These are phyloP conservation scores for Toxostoma redivivum DNA, from an alignment of 2,113 vertebrate genomes.

Conservation along the genomic window DNA sequence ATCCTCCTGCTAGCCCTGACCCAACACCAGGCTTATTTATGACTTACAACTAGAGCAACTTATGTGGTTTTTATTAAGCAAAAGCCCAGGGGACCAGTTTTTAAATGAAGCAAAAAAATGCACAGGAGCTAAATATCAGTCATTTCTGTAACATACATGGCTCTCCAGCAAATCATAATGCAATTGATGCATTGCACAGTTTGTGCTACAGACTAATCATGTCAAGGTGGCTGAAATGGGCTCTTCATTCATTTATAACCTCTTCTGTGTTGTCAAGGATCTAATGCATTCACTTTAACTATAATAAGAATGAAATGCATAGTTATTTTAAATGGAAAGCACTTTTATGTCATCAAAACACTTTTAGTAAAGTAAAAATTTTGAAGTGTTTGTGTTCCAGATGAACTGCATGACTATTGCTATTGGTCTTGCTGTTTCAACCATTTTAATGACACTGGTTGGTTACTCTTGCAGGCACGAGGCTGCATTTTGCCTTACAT, in stretches of 20 bases:
- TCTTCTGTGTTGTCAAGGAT: background rate
- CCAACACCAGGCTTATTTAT: conserved; percentile 19
- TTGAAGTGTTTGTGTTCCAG: background rate
- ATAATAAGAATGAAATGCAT: background rate
- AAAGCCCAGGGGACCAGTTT: background rate
- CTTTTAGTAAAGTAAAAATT: background rate
- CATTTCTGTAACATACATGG: background rate
- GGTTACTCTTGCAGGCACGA: background rate
- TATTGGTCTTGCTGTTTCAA: background rate
- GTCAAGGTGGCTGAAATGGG: background rate
- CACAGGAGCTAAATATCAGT: background rate
- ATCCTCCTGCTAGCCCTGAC: conserved; percentile 1
- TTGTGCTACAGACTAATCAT: background rate
- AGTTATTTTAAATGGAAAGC: background rate
- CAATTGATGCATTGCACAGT: background rate
- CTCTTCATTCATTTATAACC: background rate
- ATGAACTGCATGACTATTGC: background rate
- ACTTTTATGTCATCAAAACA: background rate
- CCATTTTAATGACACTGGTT: background rate
- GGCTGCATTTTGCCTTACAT: background rate
- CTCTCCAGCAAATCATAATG: background rate
- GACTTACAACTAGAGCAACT: background rate
- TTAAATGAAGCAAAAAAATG: conserved; percentile 2
- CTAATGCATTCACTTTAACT: background rate
- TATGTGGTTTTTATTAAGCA: conserved; percentile 18